phyloP scores from a whole-genome alignment of 2,888 invertebrate species.

The Micoletzkya japonica region DNA sequence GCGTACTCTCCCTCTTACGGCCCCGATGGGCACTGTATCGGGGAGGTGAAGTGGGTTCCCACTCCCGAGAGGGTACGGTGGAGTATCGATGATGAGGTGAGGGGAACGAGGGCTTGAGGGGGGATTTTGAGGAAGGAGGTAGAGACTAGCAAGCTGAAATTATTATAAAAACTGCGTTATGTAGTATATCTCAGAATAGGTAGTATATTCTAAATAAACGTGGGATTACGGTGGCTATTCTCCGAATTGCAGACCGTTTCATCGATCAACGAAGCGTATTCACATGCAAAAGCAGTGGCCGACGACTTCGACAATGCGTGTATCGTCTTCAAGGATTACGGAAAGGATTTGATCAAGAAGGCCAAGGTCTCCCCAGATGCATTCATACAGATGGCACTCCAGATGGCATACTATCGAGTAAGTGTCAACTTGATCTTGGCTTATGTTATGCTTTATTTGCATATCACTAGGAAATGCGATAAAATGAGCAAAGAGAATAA shows the following conservation, averaged over 20 bases:
- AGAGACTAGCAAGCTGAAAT: too few species aligned
- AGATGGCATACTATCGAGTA: slow-evolving; percentile 84
- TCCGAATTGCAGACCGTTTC: slow-evolving; percentile 32
- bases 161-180: too few species aligned
- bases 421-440: neutral
- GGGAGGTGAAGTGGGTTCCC: slow-evolving; percentile 71
- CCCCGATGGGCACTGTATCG: slow-evolving; percentile 52
- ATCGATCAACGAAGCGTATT: slow-evolving; percentile 47
- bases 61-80: slow-evolving; percentile 83
- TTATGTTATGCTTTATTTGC: neutral
- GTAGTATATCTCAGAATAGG: too few species aligned
- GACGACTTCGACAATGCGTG: slow-evolving; percentile 87
- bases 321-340: slow-evolving; percentile 81
- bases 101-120: too few species aligned
- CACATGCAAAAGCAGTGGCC: slow-evolving; percentile 73
- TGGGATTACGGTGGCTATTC: neutral
- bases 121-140: too few species aligned
- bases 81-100: slow-evolving; percentile 70
- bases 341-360: slow-evolving; percentile 85
- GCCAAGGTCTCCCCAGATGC: slow-evolving; percentile 92
- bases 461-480: too few species aligned
- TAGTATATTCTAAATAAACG: too few species aligned
- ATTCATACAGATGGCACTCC: slow-evolving; percentile 93
- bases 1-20: slow-evolving; percentile 40
- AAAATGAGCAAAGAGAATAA: too few species aligned